Evolutionary conservation across 1,140 invertebrate species (phyloP).

Genomic region (Brachionus calyciflorus): DNA sequence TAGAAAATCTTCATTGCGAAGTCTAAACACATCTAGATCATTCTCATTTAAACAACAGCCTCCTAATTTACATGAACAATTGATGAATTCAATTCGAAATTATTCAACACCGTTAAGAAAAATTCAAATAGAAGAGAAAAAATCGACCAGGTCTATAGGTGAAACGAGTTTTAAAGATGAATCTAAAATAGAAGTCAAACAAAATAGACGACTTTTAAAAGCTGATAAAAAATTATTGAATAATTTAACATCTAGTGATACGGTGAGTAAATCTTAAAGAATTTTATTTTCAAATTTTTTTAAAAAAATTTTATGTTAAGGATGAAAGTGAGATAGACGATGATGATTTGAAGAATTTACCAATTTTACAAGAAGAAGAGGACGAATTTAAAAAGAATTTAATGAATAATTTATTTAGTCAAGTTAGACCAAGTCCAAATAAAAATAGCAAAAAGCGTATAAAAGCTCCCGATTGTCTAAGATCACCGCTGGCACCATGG

Average conservation of each 20-base stretch:
- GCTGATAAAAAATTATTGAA: slow-evolving; percentile 31
- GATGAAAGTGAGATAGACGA: slow-evolving; percentile 36
- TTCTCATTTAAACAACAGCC: neutral
- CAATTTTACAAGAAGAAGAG: slow-evolving; percentile 22
- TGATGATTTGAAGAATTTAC: slow-evolving; percentile 20
- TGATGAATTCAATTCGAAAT: slow-evolving; percentile 79
- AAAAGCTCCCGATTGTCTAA: slow-evolving; percentile 12
- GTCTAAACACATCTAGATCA: slow-evolving; percentile 68
- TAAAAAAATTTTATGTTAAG: neutral
- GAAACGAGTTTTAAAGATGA: slow-evolving; percentile 46
- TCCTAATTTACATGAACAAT: slow-evolving; percentile 57
- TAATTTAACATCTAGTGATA: slow-evolving; percentile 30
- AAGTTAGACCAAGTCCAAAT: neutral
- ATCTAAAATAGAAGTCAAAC: slow-evolving; percentile 51
- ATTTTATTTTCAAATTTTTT: slow-evolving; percentile 8
- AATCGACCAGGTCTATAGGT: neutral
- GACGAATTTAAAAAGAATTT: neutral
- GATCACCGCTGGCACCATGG: slow-evolving; percentile 38
- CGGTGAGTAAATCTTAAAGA: neutral
- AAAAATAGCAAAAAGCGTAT: neutral
- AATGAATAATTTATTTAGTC: neutral
- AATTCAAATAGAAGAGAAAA: neutral
- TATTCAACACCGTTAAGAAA: slow-evolving; percentile 62
- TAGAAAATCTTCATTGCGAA: slow-evolving; percentile 57
- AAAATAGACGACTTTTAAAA: neutral